Evolutionary conservation across 2,797 vertebrate species (phyloP).

Genomic region (Phrynocephalus vlangalii): DNA sequence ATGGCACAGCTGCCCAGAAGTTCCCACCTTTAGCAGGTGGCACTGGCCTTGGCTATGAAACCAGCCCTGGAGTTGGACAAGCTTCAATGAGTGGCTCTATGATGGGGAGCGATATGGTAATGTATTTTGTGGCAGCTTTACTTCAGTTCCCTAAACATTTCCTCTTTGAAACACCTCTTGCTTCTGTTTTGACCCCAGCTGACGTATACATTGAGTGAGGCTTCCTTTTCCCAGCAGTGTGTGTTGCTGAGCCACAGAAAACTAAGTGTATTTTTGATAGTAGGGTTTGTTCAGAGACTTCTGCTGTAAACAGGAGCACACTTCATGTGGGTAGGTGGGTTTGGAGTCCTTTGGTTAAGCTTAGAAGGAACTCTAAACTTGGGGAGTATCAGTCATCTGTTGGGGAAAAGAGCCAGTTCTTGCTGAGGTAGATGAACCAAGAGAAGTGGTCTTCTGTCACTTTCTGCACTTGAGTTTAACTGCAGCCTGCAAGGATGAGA

Average conservation of each 20-base stretch:
- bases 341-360: slow-evolving; percentile 69
- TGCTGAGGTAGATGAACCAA: slow-evolving; percentile 20
- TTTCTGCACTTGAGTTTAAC: slow-evolving; percentile 24
- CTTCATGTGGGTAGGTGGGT: slow-evolving; percentile 72
- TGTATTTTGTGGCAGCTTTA: slow-evolving; percentile 84
- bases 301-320: slow-evolving; percentile 71
- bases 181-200: slow-evolving; percentile 56
- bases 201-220: slow-evolving; percentile 68
- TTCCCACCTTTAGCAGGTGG: slow-evolving; percentile 86
- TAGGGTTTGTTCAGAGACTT: slow-evolving; percentile 66
- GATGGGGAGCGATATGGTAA: slow-evolving; percentile 99
- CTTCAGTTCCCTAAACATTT: slow-evolving; percentile 64
- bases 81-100: slow-evolving; percentile 87
- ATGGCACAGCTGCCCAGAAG: slow-evolving; percentile 90
- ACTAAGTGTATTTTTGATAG: slow-evolving; percentile 60
- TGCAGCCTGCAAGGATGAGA: slow-evolving; percentile 1
- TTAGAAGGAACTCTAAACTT: slow-evolving; percentile 63
- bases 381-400: background rate
- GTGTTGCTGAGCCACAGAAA: slow-evolving; percentile 71
- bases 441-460: slow-evolving; percentile 7
- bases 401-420: background rate
- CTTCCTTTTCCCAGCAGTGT: slow-evolving; percentile 63
- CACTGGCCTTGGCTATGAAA: slow-evolving; percentile 92
- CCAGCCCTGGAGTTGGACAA: slow-evolving; percentile 90
- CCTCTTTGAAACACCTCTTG: slow-evolving; percentile 59